phyloP scores from a whole-genome alignment of 2,797 vertebrate genomes.

The Sebastes iracundus region DNA sequence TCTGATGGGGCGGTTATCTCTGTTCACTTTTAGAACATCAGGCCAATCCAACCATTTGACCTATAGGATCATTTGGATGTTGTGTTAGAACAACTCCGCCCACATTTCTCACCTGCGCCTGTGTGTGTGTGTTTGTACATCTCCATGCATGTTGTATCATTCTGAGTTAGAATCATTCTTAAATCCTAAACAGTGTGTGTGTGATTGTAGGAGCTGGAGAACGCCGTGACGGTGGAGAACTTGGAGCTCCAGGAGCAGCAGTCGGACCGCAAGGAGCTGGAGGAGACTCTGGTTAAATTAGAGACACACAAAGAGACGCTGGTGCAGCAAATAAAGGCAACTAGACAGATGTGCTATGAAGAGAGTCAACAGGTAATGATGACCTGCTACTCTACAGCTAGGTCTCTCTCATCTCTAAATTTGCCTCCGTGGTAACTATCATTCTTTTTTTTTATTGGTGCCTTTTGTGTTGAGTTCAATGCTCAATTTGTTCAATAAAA shows the following conservation, averaged over 20 bases:
- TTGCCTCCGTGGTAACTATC: background rate
- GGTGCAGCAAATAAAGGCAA: slow-evolving; percentile 86
- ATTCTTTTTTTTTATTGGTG: background rate
- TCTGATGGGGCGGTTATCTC: background rate
- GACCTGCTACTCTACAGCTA: background rate
- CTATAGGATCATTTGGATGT: background rate
- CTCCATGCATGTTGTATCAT: background rate
- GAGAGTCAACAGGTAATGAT: slow-evolving; percentile 88
- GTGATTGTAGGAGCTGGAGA: slow-evolving; percentile 88
- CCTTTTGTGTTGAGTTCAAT: background rate
- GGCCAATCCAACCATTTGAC: background rate
- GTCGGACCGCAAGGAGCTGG: slow-evolving; percentile 89
- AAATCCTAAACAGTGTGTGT: background rate
- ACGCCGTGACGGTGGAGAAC: slow-evolving; percentile 88
- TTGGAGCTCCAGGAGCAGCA: slow-evolving; percentile 89
- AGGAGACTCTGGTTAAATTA: slow-evolving; percentile 88
- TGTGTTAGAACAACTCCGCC: background rate
- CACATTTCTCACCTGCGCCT: background rate
- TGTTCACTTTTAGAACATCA: background rate
- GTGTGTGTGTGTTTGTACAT: background rate
- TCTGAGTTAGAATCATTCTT: background rate
- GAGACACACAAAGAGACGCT: slow-evolving; percentile 88
- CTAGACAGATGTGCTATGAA: slow-evolving; percentile 87
- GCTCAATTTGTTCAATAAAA: background rate
- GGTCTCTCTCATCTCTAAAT: no score